phyloP scores from a whole-genome alignment of 2,888 invertebrate species.

The Stenodema calcarata region DNA sequence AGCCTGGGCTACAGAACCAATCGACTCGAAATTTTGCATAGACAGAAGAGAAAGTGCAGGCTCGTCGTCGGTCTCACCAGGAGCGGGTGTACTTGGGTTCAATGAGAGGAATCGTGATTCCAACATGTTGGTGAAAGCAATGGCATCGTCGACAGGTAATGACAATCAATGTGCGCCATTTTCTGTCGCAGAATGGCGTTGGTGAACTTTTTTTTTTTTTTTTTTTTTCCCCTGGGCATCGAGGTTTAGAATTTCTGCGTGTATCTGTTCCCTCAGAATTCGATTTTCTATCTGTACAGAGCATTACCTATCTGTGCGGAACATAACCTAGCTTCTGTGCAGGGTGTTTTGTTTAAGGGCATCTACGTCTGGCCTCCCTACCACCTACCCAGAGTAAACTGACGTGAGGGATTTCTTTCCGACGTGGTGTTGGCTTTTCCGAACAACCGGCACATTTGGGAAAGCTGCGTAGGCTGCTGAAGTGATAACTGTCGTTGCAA shows the following conservation, averaged over 20 bases:
- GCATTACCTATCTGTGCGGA: not conserved
- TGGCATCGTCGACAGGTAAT: not conserved
- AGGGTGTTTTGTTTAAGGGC: not conserved
- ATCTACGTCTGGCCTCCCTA: not conserved
- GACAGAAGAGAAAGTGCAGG: not conserved
- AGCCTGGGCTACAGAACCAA: too few species aligned
- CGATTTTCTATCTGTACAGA: not conserved
- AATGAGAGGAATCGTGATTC: too few species aligned
- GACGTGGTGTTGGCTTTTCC: too few species aligned
- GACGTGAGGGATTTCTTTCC: not conserved
- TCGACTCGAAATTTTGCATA: too few species aligned
- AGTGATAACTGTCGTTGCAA: too few species aligned
- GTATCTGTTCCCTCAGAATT: not conserved
- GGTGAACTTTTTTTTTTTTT: not conserved
- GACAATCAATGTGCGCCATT: not conserved
- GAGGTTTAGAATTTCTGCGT: not conserved
- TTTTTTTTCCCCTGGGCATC: not conserved
- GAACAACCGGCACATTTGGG: too few species aligned
- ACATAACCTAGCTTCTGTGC: not conserved
- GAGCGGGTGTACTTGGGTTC: too few species aligned
- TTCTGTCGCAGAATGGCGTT: not conserved
- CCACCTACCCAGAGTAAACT: not conserved
- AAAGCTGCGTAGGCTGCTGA: too few species aligned
- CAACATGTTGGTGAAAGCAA: not conserved
- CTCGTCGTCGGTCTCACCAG: not conserved